Evolutionary conservation across 2,113 vertebrate genomes (phyloP).

Genomic region (Dolichallabes microphthalmus): DNA sequence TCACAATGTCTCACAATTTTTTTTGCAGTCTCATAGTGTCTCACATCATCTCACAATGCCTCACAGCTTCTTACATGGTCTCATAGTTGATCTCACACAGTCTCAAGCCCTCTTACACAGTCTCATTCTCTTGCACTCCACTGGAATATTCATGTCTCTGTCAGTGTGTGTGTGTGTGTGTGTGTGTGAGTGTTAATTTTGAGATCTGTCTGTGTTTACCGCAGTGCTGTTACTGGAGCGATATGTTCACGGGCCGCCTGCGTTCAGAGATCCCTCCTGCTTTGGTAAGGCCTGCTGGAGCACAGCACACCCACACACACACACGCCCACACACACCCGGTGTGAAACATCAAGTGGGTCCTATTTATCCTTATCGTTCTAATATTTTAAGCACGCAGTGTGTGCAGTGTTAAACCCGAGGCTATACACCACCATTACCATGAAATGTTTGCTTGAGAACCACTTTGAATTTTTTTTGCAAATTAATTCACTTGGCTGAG

Average conservation of each 20-base stretch:
- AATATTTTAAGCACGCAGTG: not conserved
- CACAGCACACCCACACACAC: not conserved
- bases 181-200: not conserved
- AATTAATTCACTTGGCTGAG: too few relatives aligned
- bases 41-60: too few relatives aligned
- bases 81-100: too few relatives aligned
- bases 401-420: not conserved
- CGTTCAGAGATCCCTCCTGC: constrained; percentile 94
- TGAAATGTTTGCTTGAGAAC: not conserved
- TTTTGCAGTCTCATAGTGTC: too few relatives aligned
- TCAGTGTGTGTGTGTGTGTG: not conserved
- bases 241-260: constrained; percentile 97
- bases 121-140: not conserved
- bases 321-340: not conserved
- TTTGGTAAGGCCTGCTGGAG: constrained; percentile 77
- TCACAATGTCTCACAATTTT: not conserved
- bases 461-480: not conserved
- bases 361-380: not conserved
- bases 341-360: not conserved
- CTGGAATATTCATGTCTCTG: not conserved
- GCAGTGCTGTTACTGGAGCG: constrained; percentile 95
- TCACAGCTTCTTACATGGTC: not conserved
- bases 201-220: not conserved
- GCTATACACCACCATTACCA: not conserved
- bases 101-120: not conserved